These are phyloP conservation scores for Hystrix cristata DNA, from an alignment of 2,113 vertebrate species.

Conservation along the genomic window DNA sequence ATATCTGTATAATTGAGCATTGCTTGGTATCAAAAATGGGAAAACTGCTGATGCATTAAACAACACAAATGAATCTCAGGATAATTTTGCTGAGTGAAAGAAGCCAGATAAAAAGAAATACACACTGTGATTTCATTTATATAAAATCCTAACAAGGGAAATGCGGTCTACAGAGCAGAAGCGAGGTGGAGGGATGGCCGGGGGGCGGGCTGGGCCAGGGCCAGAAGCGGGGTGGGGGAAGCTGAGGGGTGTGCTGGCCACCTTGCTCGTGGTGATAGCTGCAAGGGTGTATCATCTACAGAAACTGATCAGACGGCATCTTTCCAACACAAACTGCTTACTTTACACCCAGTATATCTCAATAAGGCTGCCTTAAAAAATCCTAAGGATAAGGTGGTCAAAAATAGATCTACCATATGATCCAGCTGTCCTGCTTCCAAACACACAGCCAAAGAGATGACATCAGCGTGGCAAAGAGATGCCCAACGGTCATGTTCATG, in stretches of 20 bases:
- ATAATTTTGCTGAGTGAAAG: neutral
- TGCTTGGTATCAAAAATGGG: neutral
- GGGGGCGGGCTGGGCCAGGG: too few species aligned
- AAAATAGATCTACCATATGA: neutral
- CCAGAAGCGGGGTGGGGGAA: neutral
- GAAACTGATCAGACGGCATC: neutral
- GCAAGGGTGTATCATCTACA: fast-evolving
- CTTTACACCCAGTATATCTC: neutral
- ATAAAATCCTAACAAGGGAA: neutral
- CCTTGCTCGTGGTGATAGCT: too few species aligned
- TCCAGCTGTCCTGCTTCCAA: neutral
- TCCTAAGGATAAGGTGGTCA: neutral
- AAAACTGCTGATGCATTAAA: neutral
- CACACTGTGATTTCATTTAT: neutral
- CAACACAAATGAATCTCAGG: neutral
- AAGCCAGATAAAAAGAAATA: too few species aligned
- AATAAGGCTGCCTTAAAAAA: neutral
- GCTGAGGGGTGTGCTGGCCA: neutral
- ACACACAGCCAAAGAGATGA: neutral
- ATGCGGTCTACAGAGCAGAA: neutral
- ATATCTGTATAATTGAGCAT: neutral
- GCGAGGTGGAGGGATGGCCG: too few species aligned
- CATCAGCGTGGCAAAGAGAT: fast-evolving
- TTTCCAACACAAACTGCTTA: neutral
- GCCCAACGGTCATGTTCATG: fast-evolving